phyloP scores from a whole-genome alignment of 2,888 invertebrate species.

The Euclidia mi region DNA sequence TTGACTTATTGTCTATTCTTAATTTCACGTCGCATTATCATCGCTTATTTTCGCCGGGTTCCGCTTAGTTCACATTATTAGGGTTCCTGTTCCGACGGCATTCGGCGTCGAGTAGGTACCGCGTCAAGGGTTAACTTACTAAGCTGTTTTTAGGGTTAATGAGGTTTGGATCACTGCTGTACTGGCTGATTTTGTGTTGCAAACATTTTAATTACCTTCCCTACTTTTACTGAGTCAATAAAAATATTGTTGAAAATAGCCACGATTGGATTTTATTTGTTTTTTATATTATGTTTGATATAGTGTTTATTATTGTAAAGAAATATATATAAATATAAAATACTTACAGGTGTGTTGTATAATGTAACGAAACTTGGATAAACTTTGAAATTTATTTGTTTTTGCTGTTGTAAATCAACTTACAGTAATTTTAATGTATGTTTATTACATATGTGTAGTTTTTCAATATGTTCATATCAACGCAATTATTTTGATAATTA shows the following conservation, averaged over 20 bases:
- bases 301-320: too few relatives aligned
- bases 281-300: too few relatives aligned
- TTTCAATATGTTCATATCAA: background rate
- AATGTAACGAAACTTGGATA: too few relatives aligned
- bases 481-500: slow-evolving; percentile 1
- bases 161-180: slow-evolving; percentile 56
- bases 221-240: background rate
- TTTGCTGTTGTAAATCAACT: too few relatives aligned
- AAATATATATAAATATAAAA: too few relatives aligned
- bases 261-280: too few relatives aligned
- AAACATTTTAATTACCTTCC: slow-evolving; percentile 39
- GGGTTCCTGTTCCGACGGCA: slow-evolving; percentile 54
- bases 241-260: background rate
- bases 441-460: too few relatives aligned
- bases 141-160: slow-evolving; percentile 72
- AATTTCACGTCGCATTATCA: slow-evolving; percentile 61
- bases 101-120: slow-evolving; percentile 59
- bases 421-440: too few relatives aligned
- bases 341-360: too few relatives aligned
- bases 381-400: too few relatives aligned
- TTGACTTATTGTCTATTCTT: slow-evolving; percentile 15
- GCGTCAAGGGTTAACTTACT: slow-evolving; percentile 63
- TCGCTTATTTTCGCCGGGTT: slow-evolving; percentile 57
- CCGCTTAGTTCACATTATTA: slow-evolving; percentile 60
- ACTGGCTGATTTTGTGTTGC: slow-evolving; percentile 23